phyloP scores from a whole-genome alignment of 1,140 invertebrate species.

The Calosoma granatense region DNA sequence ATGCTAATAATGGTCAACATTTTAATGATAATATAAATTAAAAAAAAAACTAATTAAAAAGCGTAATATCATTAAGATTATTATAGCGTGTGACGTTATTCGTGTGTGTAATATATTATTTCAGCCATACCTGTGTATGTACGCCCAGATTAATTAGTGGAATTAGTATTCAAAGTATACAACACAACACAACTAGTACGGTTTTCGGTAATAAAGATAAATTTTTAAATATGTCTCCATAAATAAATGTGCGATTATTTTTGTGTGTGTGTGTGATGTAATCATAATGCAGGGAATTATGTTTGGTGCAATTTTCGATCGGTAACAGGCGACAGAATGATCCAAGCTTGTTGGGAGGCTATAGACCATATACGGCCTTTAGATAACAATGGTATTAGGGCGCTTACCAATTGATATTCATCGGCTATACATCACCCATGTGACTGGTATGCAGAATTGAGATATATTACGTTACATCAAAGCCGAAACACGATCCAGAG shows the following conservation, averaged over 20 bases:
- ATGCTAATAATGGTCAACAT: too few relatives aligned
- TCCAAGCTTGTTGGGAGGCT: background rate
- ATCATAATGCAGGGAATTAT: conserved; percentile 1
- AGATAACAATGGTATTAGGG: conserved; percentile 3
- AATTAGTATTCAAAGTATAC: background rate
- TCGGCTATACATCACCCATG: conserved; percentile 8
- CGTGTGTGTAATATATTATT: too few relatives aligned
- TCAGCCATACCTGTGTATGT: too few relatives aligned
- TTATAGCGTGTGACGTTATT: too few relatives aligned
- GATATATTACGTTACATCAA: conserved; percentile 9
- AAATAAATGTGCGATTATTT: background rate
- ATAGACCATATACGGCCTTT: background rate
- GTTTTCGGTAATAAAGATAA: too few relatives aligned
- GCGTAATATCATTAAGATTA: too few relatives aligned
- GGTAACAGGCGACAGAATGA: background rate
- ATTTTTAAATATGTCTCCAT: background rate
- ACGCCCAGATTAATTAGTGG: background rate
- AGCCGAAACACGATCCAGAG: background rate
- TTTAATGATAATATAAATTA: too few relatives aligned
- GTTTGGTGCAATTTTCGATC: background rate
- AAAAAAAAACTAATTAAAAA: too few relatives aligned
- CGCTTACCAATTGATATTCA: conserved; percentile 7
- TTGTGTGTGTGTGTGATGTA: background rate
- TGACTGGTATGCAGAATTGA: conserved; percentile 8
- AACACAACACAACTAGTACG: background rate